Evolutionary conservation across 2,113 vertebrate species (phyloP).

Genomic region (Corydoras sp.): DNA sequence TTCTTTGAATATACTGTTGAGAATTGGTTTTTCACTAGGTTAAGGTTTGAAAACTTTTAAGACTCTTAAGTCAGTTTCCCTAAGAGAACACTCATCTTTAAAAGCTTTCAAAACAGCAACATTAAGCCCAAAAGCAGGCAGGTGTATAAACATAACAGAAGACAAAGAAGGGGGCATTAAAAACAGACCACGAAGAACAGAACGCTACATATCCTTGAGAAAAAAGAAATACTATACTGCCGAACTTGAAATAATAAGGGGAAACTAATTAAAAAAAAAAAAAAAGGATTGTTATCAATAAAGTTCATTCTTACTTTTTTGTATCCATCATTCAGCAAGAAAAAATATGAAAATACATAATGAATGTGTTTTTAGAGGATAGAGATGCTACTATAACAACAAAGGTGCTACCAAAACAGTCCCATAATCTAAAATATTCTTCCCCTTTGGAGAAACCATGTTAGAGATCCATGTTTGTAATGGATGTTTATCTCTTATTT

Average conservation of each 20-base stretch:
- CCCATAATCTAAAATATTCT: conserved; percentile 49
- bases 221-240: conserved; percentile 56
- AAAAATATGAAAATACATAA: conserved; percentile 49
- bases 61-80: conserved; percentile 38
- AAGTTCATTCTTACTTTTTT: conserved; percentile 51
- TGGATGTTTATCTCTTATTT: conserved; percentile 28
- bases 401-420: conserved; percentile 56
- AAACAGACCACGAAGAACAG: conserved; percentile 50
- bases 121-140: conserved; percentile 47
- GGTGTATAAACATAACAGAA: conserved; percentile 36
- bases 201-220: conserved; percentile 54
- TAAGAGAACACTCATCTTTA: conserved; percentile 29
- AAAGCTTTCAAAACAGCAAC: conserved; percentile 32
- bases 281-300: conserved; percentile 48
- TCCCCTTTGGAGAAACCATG: conserved; percentile 49
- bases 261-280: conserved; percentile 38
- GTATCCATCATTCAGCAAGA: conserved; percentile 51
- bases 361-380: conserved; percentile 49
- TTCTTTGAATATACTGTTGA: conserved; percentile 16
- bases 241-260: conserved; percentile 50
- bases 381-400: conserved; percentile 56
- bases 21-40: conserved; percentile 25
- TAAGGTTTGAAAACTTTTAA: conserved; percentile 33
- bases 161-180: conserved; percentile 28
- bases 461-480: conserved; percentile 42